A percentile compares a stretch with the other conserved stretches of the same genome.
These are phyloP conservation scores for Kryptopterus vitreolus DNA, from an alignment of 2,797 vertebrate genomes.

Conservation along the genomic window DNA sequence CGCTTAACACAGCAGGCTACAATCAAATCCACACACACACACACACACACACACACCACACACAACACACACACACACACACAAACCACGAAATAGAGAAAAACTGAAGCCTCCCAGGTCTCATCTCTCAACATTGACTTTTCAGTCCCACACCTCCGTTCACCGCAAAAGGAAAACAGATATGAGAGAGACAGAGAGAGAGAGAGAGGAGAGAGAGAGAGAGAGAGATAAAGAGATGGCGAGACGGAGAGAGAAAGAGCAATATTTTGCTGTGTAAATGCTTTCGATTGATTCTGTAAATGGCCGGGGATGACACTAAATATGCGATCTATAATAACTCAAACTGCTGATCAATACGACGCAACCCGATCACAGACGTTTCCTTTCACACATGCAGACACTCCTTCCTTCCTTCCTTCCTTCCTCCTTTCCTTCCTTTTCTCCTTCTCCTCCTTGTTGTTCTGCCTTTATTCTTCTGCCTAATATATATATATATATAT, in stretches of 20 bases:
- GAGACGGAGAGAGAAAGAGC: constrained; percentile 35
- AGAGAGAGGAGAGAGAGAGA: constrained; percentile 21
- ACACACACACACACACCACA: constrained; percentile 9
- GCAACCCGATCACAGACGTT: constrained; percentile 45
- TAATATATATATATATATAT: too few species aligned
- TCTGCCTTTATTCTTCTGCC: neutral
- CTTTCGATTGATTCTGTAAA: constrained; percentile 51
- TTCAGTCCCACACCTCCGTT: constrained; percentile 33
- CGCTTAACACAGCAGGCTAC: constrained; percentile 1
- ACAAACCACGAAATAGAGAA: neutral
- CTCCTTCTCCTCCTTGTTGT: neutral
- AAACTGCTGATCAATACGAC: constrained; percentile 56
- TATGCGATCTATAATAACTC: constrained; percentile 59
- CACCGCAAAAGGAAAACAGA: constrained; percentile 32
- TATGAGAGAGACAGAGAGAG: constrained; percentile 1
- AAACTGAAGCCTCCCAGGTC: constrained; percentile 20
- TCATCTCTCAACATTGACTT: constrained; percentile 42
- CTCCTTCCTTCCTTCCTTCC: neutral
- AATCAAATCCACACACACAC: constrained; percentile 15
- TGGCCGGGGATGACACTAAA: constrained; percentile 56
- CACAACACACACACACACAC: neutral
- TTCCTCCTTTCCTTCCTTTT: neutral
- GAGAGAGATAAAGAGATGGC: constrained; percentile 1
- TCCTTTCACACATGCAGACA: constrained; percentile 29
- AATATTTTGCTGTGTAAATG: constrained; percentile 54